Conservation (phyloP, 2,797 vertebrate species). For the Mus minutoides region DNA sequence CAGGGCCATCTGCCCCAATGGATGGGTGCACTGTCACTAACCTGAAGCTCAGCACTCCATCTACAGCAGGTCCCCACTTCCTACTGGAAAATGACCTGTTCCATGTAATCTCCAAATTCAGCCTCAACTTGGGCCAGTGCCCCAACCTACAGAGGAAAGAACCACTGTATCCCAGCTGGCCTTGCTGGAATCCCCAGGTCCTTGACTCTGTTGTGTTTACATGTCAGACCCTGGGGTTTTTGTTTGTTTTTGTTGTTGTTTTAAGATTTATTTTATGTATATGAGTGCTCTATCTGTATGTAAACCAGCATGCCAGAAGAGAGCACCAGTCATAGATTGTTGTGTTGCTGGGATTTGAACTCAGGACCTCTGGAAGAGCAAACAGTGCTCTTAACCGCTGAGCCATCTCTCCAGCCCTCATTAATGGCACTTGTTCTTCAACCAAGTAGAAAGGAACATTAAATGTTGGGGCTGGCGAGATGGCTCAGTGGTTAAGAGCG, state of each 20-base stretch:
- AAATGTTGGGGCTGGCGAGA: too few relatives aligned
- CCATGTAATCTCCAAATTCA: background rate
- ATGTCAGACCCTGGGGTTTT: background rate
- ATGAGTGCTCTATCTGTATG: too few relatives aligned
- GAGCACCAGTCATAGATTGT: too few relatives aligned
- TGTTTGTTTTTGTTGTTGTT: too few relatives aligned
- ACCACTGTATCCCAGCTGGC: background rate
- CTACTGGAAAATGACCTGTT: background rate
- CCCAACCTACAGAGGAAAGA: background rate
- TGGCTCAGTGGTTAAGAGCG: too few relatives aligned
- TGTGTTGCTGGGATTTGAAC: background rate
- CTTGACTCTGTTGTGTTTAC: background rate
- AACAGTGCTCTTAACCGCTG: background rate
- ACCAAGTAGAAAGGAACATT: background rate
- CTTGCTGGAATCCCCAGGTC: background rate
- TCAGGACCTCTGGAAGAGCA: background rate
- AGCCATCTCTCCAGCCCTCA: too few relatives aligned
- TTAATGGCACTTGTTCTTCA: rapidly evolving
- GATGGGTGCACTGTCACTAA: background rate
- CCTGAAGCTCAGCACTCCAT: background rate
- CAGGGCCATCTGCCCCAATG: background rate
- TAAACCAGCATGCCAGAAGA: too few relatives aligned
- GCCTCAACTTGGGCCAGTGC: background rate
- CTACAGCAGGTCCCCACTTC: background rate
- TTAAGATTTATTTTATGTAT: too few relatives aligned